phyloP scores from a whole-genome alignment of 37 sponge, comb jelly and placozoan genomes.

The Spongilla lacustris region DNA sequence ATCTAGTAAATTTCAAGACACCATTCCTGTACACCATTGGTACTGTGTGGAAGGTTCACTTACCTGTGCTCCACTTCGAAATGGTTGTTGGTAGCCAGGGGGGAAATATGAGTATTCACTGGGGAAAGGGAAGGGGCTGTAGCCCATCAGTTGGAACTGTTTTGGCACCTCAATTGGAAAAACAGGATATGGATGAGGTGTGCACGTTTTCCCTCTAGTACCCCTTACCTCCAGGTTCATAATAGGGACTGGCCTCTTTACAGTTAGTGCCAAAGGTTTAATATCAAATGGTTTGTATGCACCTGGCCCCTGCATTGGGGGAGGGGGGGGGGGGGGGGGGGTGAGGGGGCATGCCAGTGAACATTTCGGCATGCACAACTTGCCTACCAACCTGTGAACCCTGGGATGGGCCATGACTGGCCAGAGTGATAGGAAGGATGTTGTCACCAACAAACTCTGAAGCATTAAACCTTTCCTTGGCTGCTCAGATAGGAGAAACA shows the following conservation, averaged over 20 bases:
- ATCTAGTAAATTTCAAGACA: no score
- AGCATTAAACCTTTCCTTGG: no score
- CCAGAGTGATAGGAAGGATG: no score
- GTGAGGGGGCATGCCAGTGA: no score
- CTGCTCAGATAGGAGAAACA: no score
- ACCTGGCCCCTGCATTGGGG: background rate
- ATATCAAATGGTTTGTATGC: background rate
- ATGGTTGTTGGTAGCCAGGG: conserved; percentile 49
- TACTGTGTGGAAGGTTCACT: background rate
- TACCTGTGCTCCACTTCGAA: conserved; percentile 68
- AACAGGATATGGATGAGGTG: background rate
- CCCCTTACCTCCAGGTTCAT: conserved; percentile 31
- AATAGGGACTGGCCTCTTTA: conserved; percentile 27
- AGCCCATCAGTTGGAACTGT: conserved; percentile 66
- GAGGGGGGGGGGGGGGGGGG: no score
- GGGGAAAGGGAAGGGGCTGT: conserved; percentile 38
- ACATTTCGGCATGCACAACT: no score
- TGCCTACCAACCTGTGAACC: no score
- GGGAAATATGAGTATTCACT: conserved; percentile 19
- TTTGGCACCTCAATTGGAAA: conserved; percentile 61
- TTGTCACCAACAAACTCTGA: no score
- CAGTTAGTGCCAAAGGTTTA: background rate
- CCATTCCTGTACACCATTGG: no score
- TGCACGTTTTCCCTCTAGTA: background rate
- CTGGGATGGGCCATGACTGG: no score